Base-by-base conservation (phyloP, 2,888 invertebrate species). In the Tetragnatha montana region DNA sequence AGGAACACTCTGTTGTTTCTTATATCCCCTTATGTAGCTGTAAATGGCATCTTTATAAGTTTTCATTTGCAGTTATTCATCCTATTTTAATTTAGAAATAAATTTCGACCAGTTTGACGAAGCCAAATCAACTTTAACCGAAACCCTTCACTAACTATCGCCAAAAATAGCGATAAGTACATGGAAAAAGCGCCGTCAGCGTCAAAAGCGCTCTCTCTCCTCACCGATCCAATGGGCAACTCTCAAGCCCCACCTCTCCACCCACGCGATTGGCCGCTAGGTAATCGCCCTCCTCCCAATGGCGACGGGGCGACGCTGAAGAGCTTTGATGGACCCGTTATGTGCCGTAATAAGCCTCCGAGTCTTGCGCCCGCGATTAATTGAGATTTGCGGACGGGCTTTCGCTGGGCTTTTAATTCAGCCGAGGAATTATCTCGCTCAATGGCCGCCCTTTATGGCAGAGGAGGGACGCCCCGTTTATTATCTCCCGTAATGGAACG, bases 361-460 rank as follows among this genome's bases (percentile, higher is more conserved):
- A 50, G 49, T 22, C 74, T 82, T 82, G 73, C 74, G 82, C 73
- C 74, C 51, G 60, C 82, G 50, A 82, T 82, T 82, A 82, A 82
- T 82, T 82, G 82, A 73, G 82, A 82, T 82, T 82, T 82, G 82
- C 73, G 74, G 74, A 60, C 60, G 8, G 60, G 60, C 60, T 60
- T 60, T 60, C 60, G 35, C 60, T 10, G 60, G 60, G 60, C 60
- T 60, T 60, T 60, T 60, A 60, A 60, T 60, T 60, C 17, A 60
- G 60, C 60, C 14, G 14, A 17, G 60, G 60, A 60, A 60, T 60
- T 60, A 60, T 60, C 60, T 60, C 60, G 14, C 60, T 60, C 60
- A 60, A 60, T 60, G 17, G 60, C 12, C 17, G 60, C 60, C 35
- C 35, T 60, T 60, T 60, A 60, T 60, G 60, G 60, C 60, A 60